phyloP scores from a whole-genome alignment of 2,888 invertebrate genomes.

The Yponomeuta evonymella region DNA sequence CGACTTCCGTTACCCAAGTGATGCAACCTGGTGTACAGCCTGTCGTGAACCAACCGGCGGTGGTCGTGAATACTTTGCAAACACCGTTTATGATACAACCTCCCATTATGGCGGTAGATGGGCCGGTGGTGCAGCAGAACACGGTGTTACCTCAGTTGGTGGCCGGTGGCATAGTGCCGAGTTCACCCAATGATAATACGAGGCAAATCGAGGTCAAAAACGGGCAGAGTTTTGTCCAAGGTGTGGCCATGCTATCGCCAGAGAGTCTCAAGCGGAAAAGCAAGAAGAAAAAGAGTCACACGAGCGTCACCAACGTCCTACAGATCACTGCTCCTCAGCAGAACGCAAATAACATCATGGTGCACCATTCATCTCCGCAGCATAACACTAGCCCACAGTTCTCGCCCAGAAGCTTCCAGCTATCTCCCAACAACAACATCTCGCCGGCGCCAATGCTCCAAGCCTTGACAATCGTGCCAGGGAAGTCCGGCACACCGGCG shows the following conservation, averaged over 20 bases:
- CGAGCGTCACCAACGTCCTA: constrained; percentile 82
- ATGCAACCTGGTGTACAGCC: constrained; percentile 80
- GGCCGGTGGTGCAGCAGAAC: constrained; percentile 81
- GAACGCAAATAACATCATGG: constrained; percentile 78
- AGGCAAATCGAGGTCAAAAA: constrained; percentile 75
- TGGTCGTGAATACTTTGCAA: constrained; percentile 87
- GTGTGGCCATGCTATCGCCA: constrained; percentile 78
- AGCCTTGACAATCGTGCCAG: constrained; percentile 85
- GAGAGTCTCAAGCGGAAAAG: constrained; percentile 80
- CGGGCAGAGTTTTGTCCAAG: constrained; percentile 54
- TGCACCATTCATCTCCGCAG: constrained; percentile 67
- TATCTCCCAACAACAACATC: constrained; percentile 81
- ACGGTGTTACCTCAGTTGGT: constrained; percentile 82
- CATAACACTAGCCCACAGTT: constrained; percentile 73
- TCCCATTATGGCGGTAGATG: constrained; percentile 85
- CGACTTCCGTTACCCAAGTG: constrained; percentile 79
- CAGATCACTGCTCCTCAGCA: constrained; percentile 82
- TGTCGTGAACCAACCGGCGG: constrained; percentile 84
- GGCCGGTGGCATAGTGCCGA: constrained; percentile 78
- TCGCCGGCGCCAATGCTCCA: constrained; percentile 83
- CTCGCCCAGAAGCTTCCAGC: constrained; percentile 85
- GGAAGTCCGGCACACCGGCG: constrained; percentile 82
- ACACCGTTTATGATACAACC: constrained; percentile 88
- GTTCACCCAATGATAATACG: constrained; percentile 62
- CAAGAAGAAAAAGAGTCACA: constrained; percentile 84